These are phyloP conservation scores for Okamejei kenojei DNA, from an alignment of 2,797 vertebrate species.

Conservation along the genomic window DNA sequence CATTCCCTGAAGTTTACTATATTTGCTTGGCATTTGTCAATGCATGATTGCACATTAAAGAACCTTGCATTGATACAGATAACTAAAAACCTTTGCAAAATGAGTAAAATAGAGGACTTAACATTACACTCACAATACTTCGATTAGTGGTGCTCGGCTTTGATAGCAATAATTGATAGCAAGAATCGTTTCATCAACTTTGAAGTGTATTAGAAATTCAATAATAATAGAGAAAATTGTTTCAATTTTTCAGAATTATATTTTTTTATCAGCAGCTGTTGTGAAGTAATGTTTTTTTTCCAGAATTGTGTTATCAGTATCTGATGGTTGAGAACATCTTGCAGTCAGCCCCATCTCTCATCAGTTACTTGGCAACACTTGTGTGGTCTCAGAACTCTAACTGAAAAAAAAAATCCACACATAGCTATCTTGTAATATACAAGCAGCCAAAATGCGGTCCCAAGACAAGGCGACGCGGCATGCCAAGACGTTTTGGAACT, in stretches of 20 bases:
- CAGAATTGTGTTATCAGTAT: not conserved
- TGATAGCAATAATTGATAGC: not conserved
- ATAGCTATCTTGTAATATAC: not conserved
- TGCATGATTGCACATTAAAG: not conserved
- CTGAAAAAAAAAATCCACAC: not conserved
- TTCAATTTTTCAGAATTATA: not conserved
- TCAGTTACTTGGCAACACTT: conserved; percentile 7
- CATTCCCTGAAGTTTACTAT: not conserved
- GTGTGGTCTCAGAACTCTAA: conserved; percentile 1
- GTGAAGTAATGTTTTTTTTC: not conserved
- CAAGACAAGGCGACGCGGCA: too few species aligned
- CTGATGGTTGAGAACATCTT: not conserved
- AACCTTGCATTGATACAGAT: not conserved
- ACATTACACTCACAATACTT: not conserved
- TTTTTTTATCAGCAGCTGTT: not conserved
- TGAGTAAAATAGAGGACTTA: not conserved
- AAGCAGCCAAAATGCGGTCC: not conserved
- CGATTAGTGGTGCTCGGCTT: not conserved
- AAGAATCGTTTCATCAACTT: not conserved
- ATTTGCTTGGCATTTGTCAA: not conserved
- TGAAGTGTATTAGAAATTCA: not conserved
- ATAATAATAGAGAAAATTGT: not conserved
- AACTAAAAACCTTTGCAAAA: not conserved
- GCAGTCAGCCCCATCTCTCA: not conserved
- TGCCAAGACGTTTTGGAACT: too few species aligned